phyloP scores from a whole-genome alignment of 2,797 vertebrate genomes.

The Xiphorhynchus erythropygius region DNA sequence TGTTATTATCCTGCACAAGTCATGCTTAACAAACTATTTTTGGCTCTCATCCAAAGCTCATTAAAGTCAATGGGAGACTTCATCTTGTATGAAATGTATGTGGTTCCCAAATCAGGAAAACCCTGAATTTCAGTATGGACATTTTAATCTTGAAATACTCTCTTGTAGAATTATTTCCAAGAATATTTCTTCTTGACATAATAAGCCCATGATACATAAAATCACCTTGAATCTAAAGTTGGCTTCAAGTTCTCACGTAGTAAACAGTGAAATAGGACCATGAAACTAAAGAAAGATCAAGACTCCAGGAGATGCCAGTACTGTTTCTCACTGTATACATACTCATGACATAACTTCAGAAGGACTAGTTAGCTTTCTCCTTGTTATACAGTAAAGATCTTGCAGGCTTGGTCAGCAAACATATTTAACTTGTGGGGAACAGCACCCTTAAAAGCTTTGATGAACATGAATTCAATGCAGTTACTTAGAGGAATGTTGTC shows the following conservation, averaged over 20 bases:
- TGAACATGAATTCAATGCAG: neutral
- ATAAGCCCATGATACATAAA: neutral
- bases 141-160: neutral
- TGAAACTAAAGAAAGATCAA: accelerated
- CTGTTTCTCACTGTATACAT: neutral
- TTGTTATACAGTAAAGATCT: neutral
- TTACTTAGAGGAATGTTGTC: neutral
- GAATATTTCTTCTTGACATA: neutral
- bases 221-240: neutral
- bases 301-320: neutral
- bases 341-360: neutral
- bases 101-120: neutral
- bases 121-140: neutral
- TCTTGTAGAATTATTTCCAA: neutral
- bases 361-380: neutral
- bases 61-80: neutral
- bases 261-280: neutral
- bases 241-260: neutral
- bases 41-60: neutral
- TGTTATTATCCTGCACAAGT: neutral
- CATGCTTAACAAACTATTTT: neutral
- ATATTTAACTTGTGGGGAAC: neutral
- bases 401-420: neutral
- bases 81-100: neutral
- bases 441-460: neutral